Percentiles rank a stretch among this genome's conserved stretches.
Evolutionary conservation across 2,113 vertebrate genomes (phyloP).

Genomic region (Protobothrops flavoviridis): DNA sequence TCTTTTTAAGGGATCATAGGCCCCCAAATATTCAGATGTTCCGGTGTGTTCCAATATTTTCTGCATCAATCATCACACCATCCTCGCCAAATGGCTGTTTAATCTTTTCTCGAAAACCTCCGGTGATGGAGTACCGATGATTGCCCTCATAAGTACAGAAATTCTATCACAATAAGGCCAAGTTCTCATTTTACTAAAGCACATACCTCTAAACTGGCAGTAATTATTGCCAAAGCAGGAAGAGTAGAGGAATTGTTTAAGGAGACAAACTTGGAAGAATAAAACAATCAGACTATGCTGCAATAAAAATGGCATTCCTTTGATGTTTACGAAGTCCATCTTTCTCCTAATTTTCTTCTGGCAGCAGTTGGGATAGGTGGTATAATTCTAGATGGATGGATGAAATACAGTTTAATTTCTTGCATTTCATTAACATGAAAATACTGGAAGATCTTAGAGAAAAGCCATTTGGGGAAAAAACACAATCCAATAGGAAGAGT

Average conservation of each 20-base stretch:
- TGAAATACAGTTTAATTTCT: neutral
- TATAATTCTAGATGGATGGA: neutral
- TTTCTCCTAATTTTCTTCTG: neutral
- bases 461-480: neutral
- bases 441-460: neutral
- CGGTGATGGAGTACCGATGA: neutral
- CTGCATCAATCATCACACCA: neutral
- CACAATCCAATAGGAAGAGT: neutral
- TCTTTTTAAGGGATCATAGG: neutral
- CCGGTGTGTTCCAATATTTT: neutral
- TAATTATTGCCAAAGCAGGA: neutral
- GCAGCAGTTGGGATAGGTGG: neutral
- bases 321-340: neutral
- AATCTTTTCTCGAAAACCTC: neutral
- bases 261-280: neutral
- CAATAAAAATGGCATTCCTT: no score
- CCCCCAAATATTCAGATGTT: neutral
- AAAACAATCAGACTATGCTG: neutral
- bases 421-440: neutral
- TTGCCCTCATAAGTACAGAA: neutral
- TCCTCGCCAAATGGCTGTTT: neutral
- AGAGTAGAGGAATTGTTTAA: neutral
- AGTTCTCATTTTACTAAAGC: neutral
- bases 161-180: neutral
- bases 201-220: neutral